phyloP scores from a whole-genome alignment of 1,140 invertebrate species.

The Drosophila bipectinata region DNA sequence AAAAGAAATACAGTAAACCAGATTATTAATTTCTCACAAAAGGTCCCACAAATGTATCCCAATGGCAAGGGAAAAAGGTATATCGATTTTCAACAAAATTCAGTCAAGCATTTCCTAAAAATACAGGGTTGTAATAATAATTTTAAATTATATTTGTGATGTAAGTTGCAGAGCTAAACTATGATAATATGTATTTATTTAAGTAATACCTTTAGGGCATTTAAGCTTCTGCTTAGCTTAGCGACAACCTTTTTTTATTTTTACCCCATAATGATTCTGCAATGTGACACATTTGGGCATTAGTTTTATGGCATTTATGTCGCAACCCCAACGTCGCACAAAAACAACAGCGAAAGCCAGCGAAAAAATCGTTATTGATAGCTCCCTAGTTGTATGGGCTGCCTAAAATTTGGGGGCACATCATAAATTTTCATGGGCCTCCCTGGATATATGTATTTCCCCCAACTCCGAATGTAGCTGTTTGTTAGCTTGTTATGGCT shows the following conservation, averaged over 20 bases:
- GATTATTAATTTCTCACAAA: constrained; percentile 81
- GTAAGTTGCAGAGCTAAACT: background rate
- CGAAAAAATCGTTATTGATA: constrained; percentile 67
- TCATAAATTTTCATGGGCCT: constrained; percentile 66
- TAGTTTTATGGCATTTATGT: constrained; percentile 75
- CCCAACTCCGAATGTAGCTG: constrained; percentile 7
- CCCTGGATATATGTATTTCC: background rate
- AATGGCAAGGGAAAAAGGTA: constrained; percentile 26
- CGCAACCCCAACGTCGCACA: constrained; percentile 33
- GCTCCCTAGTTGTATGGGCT: constrained; percentile 17
- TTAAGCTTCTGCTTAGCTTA: background rate
- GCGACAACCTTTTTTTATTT: background rate
- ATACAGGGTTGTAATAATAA: background rate
- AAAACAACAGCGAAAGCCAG: constrained; percentile 17
- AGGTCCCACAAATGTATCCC: constrained; percentile 29
- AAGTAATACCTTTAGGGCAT: constrained; percentile 8
- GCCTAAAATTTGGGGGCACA: constrained; percentile 29
- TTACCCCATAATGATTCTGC: constrained; percentile 34
- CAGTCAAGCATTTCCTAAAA: background rate
- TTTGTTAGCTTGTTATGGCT: constrained; percentile 59
- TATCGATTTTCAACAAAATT: constrained; percentile 5
- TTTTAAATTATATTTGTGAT: background rate
- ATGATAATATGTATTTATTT: background rate
- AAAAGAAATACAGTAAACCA: constrained; percentile 62
- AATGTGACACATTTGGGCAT: constrained; percentile 55